Evolutionary conservation across 2,888 invertebrate genomes (phyloP).

Genomic region (Pammene fasciana): DNA sequence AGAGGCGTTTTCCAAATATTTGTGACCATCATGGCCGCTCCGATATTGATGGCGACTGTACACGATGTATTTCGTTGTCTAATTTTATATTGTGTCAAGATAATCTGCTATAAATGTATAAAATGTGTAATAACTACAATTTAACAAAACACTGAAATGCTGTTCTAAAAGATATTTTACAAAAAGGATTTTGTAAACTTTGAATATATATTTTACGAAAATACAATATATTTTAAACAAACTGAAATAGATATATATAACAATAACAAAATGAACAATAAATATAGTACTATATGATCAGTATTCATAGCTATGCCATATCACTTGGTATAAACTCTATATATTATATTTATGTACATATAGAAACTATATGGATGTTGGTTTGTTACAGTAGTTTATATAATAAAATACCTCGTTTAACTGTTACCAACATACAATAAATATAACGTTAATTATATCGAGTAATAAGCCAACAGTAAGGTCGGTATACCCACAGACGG

Average conservation of each 20-base stretch:
- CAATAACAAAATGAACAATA: conserved; percentile 29
- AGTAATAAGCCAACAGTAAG: conserved; percentile 3
- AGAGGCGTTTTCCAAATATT: no score
- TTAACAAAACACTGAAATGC: conserved; percentile 11
- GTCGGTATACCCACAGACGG: not conserved
- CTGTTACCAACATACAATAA: conserved; percentile 61
- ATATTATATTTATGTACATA: conserved; percentile 47
- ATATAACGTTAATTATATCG: conserved; percentile 24
- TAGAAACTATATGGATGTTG: conserved; percentile 52
- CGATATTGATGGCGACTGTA: no score
- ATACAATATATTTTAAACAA: conserved; percentile 38
- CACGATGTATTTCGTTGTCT: no score
- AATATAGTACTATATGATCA: conserved; percentile 40
- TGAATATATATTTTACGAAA: conserved; percentile 46
- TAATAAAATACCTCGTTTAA: conserved; percentile 61
- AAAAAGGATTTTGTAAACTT: conserved; percentile 49
- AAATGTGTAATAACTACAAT: not conserved
- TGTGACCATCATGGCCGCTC: no score
- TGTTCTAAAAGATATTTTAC: conserved; percentile 34
- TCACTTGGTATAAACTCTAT: conserved; percentile 37
- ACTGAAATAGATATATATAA: conserved; percentile 23
- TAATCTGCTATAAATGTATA: conserved; percentile 12
- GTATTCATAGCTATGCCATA: conserved; percentile 37
- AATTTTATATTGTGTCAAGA: conserved; percentile 26
- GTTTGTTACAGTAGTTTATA: conserved; percentile 59